Evolutionary conservation across 2,113 vertebrate genomes (phyloP).

Genomic region (Dunckerocampus dactyliophorus): DNA sequence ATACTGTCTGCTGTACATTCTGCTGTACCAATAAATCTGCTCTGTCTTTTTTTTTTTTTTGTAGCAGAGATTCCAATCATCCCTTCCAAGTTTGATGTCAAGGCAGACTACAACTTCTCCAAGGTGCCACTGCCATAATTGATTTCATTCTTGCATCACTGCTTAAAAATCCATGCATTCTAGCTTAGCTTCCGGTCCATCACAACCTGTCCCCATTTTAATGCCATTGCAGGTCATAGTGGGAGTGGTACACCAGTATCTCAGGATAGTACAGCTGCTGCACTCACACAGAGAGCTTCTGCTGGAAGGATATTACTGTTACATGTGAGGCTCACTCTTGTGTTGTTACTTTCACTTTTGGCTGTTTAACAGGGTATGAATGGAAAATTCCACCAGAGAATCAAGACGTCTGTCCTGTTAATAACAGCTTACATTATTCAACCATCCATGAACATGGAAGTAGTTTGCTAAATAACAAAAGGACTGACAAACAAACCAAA

Average conservation of each 20-base stretch:
- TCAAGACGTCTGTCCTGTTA: not conserved
- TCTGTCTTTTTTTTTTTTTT: not conserved
- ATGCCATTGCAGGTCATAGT: constrained; percentile 69
- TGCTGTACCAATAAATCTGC: not conserved
- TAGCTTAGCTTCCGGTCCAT: not conserved
- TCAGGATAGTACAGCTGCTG: constrained; percentile 71
- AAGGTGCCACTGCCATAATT: constrained; percentile 71
- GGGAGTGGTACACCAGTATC: constrained; percentile 80
- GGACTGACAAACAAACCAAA: not conserved
- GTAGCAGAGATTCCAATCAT: constrained; percentile 76
- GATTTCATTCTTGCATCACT: not conserved
- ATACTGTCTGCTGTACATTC: no score
- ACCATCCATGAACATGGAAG: not conserved
- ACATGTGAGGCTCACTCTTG: constrained; percentile 73
- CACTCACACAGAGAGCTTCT: constrained; percentile 73
- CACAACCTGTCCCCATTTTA: constrained; percentile 3
- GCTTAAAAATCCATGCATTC: not conserved
- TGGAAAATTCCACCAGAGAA: not conserved
- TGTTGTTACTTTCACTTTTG: not conserved
- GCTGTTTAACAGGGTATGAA: no score
- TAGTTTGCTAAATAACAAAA: not conserved
- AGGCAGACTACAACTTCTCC: constrained; percentile 78
- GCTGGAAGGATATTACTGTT: constrained; percentile 80
- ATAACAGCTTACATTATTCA: not conserved
- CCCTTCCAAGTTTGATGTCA: constrained; percentile 79